phyloP scores from a whole-genome alignment of 1,140 invertebrate species.

The Adoxophyes honmai region DNA sequence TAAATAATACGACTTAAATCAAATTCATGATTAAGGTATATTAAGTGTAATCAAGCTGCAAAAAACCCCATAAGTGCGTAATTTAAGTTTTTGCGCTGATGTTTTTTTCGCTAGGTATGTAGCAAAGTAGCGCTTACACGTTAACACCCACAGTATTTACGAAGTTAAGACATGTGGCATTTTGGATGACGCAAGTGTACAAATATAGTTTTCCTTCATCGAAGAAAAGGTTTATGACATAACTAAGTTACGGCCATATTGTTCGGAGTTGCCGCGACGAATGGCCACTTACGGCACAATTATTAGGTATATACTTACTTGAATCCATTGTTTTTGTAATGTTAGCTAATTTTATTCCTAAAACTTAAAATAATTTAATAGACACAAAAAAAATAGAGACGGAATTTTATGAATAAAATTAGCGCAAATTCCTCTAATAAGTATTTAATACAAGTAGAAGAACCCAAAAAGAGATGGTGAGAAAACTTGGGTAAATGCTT shows the following conservation, averaged over 20 bases:
- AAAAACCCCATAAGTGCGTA: neutral
- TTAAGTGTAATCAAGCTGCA: neutral
- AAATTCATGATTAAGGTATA: slow-evolving; percentile 2
- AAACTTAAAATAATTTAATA: too few relatives aligned
- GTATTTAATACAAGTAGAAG: too few relatives aligned
- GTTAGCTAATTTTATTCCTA: too few relatives aligned
- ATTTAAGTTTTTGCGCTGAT: slow-evolving; percentile 1
- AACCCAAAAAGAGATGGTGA: too few relatives aligned
- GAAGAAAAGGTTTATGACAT: slow-evolving; percentile 10
- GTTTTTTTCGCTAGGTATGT: neutral
- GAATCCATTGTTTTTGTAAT: too few relatives aligned
- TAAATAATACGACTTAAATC: neutral
- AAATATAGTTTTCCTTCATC: slow-evolving; percentile 1
- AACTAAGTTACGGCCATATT: slow-evolving; percentile 1
- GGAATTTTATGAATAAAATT: too few relatives aligned
- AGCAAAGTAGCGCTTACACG: slow-evolving; percentile 5
- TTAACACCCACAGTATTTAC: slow-evolving; percentile 11
- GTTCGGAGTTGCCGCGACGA: neutral
- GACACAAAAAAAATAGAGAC: too few relatives aligned
- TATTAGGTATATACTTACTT: too few relatives aligned
- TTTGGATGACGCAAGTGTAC: slow-evolving; percentile 8
- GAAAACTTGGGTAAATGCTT: too few relatives aligned
- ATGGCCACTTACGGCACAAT: too few relatives aligned
- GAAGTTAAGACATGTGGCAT: slow-evolving; percentile 3
- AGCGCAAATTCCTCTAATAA: too few relatives aligned